Conservation (phyloP, 2,113 vertebrate species). For the Tonatia bakeri region DNA sequence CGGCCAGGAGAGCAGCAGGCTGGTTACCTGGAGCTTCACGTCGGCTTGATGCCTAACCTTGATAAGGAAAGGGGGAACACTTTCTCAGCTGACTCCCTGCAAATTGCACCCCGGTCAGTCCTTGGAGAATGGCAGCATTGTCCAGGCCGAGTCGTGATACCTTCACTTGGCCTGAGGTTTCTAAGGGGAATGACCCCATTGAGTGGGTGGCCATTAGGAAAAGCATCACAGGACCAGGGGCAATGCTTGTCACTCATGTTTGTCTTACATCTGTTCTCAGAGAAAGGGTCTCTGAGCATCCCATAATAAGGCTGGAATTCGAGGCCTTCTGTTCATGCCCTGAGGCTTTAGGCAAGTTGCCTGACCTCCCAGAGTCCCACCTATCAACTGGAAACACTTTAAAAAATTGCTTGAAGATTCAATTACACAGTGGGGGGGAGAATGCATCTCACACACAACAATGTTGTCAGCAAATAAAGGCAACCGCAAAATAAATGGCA, state of each 20-base stretch:
- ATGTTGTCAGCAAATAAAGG: background rate
- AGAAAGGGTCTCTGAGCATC: background rate
- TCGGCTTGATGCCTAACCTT: fast-evolving
- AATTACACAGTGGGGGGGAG: background rate
- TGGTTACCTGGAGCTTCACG: background rate
- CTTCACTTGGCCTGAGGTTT: background rate
- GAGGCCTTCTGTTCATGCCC: background rate
- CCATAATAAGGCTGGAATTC: background rate
- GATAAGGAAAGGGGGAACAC: background rate
- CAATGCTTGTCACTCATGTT: background rate
- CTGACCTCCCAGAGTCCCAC: background rate
- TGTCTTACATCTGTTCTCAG: background rate
- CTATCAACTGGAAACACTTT: background rate
- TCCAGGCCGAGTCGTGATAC: background rate
- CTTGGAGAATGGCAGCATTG: background rate
- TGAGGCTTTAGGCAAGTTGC: background rate
- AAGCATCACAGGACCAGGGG: background rate
- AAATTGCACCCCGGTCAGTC: background rate
- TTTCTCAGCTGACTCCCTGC: background rate
- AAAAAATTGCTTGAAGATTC: background rate
- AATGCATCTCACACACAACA: background rate
- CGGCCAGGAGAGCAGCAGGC: background rate
- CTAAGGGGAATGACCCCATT: too few relatives aligned
- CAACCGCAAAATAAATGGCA: background rate
- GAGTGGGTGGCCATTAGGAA: too few relatives aligned